A percentile compares a stretch with the other conserved stretches of the same genome.
Evolutionary conservation across 2,113 vertebrate genomes (phyloP).

Genomic region (Erythrolamprus reginae): DNA sequence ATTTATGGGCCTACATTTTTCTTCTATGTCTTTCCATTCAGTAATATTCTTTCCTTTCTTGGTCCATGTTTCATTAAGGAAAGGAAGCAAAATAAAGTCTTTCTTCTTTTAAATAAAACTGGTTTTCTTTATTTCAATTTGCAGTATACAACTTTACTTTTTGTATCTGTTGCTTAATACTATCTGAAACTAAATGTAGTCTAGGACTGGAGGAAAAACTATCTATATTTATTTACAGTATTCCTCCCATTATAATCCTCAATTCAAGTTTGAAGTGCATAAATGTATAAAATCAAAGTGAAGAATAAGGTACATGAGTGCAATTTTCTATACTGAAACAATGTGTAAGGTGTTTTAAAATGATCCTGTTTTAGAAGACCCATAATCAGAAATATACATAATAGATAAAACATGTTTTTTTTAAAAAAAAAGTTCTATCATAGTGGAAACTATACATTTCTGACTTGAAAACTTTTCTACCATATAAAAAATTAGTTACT

Average conservation of each 20-base stretch:
- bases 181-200: not conserved
- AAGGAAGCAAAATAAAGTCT: not conserved
- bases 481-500: not conserved
- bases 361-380: not conserved
- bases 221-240: not conserved
- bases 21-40: not conserved
- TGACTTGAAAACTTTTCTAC: not conserved
- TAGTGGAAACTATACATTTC: not conserved
- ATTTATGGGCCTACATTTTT: not conserved
- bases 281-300: not conserved
- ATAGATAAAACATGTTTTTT: too few species aligned
- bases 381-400: not conserved
- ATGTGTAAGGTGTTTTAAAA: not conserved
- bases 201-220: not conserved
- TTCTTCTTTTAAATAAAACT: not conserved
- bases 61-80: not conserved
- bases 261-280: not conserved
- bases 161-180: not conserved
- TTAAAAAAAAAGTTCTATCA: not conserved
- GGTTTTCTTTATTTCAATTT: not conserved
- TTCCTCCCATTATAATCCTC: not conserved
- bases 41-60: not conserved
- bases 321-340: not conserved
- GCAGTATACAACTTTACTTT: not conserved
- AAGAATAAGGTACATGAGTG: not conserved